Base-by-base conservation (phyloP, 2,888 invertebrate genomes). In the Pilophorus perplexus region DNA sequence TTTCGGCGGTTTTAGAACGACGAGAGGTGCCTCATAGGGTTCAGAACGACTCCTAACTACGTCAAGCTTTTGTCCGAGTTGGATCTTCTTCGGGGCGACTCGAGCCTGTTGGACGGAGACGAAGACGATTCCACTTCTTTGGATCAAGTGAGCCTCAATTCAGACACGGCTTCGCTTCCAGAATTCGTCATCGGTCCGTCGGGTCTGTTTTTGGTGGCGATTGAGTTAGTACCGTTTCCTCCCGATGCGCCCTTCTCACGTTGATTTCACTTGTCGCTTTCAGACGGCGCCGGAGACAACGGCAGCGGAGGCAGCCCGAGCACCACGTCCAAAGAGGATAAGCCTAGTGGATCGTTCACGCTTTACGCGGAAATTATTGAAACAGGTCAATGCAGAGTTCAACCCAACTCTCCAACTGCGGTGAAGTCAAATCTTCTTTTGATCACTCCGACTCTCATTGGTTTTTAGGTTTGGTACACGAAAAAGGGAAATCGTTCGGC, bases 401-500 rank as follows among this genome's bases (percentile, higher is more conserved):
- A n/a, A n/a, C n/a, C n/a, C n/a, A n/a, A n/a, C n/a, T n/a, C n/a
- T n/a, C n/a, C n/a, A n/a, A n/a, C n/a, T n/a, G n/a, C n/a, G n/a
- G n/a, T n/a, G n/a, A n/a, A n/a, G n/a, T n/a, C n/a, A n/a, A n/a
- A n/a, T n/a, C n/a, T n/a, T n/a, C n/a, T n/a, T n/a, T n/a, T n/a
- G n/a, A n/a, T n/a, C n/a, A n/a, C n/a, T n/a, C n/a, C 23, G 14
- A 60, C 12, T 33, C 12, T 33, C 33, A 33, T 23, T 20, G n/a
- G 20, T 84, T 38, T 57, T 14, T 12, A 59, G 59, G 59, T 42
- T 81, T 91, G 60, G 87, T 90, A 1, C 87, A 86, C 75, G 91
- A 93, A 72, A 87, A 87, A 71, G 90, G 91, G 0, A 88, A 89
- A 74, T 85, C 90, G 0, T 93, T 90, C 75, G 93, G 93, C 0